These are phyloP conservation scores for Synanceia verrucosa DNA, from an alignment of 2,797 vertebrate genomes.

Conservation along the genomic window DNA sequence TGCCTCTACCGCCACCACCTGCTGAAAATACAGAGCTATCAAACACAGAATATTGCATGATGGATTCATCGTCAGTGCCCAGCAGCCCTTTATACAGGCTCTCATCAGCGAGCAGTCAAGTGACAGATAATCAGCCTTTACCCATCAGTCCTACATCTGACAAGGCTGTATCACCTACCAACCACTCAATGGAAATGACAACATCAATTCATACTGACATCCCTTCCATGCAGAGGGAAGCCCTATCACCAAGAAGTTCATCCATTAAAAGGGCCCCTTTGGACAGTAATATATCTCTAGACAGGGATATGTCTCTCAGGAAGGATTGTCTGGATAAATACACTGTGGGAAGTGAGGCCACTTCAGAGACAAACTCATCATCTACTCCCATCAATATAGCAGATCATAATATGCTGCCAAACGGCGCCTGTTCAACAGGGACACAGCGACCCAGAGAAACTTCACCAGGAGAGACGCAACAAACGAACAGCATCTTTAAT, in stretches of 20 bases:
- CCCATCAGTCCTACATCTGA: conserved; percentile 52
- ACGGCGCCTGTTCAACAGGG: conserved; percentile 13
- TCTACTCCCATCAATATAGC: conserved; percentile 25
- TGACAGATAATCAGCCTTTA: conserved; percentile 52
- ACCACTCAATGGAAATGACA: conserved; percentile 33
- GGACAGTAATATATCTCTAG: conserved; percentile 74
- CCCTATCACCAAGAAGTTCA: conserved; percentile 48
- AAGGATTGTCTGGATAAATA: conserved; percentile 68
- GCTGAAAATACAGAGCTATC: conserved; percentile 37
- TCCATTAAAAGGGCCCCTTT: conserved; percentile 70
- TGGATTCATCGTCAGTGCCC: conserved; percentile 20
- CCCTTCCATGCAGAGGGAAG: conserved; percentile 12
- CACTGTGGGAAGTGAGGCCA: conserved; percentile 39
- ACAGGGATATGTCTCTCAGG: conserved; percentile 76
- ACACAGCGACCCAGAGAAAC: neutral
- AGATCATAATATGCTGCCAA: conserved; percentile 23
- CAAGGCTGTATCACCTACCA: conserved; percentile 24
- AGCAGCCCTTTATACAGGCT: conserved; percentile 60
- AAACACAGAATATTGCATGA: conserved; percentile 21
- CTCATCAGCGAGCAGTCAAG: conserved; percentile 59
- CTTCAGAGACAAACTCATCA: conserved; percentile 19
- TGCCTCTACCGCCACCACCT: conserved; percentile 26
- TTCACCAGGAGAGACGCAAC: neutral
- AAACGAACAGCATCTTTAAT: conserved; percentile 22
- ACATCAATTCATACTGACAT: conserved; percentile 27